These are phyloP conservation scores for Dasypogon diadema DNA, from an alignment of 2,888 invertebrate genomes.

Conservation along the genomic window DNA sequence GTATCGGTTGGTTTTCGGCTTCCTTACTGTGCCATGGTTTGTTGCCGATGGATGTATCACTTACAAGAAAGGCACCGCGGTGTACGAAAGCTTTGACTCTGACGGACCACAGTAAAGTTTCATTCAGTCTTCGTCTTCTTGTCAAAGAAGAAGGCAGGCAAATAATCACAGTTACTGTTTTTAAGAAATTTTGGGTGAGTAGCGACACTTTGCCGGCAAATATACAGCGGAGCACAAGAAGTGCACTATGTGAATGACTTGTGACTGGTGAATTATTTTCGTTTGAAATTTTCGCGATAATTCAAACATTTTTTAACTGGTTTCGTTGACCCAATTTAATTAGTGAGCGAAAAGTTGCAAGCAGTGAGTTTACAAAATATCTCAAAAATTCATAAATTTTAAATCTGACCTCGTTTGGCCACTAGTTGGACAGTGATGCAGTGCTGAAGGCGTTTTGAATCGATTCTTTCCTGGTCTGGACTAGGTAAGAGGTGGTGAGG, in stretches of 20 bases:
- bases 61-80: constrained; percentile 35
- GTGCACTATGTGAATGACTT: neutral
- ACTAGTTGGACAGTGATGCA: neutral
- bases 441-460: neutral
- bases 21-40: neutral
- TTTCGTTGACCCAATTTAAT: no score
- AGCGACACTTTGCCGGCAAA: neutral
- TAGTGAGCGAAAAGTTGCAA: no score
- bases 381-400: neutral
- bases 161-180: neutral
- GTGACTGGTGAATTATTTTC: neutral
- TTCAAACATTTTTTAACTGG: no score
- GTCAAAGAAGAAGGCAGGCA: constrained; percentile 37
- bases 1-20: neutral
- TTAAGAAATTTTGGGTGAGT: neutral
- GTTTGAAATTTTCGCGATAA: neutral
- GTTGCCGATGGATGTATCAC: constrained; percentile 36
- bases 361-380: neutral
- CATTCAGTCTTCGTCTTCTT: constrained; percentile 43
- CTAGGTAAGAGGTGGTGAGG: neutral
- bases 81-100: constrained; percentile 9
- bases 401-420: constrained; percentile 13
- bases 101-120: neutral
- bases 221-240: neutral
- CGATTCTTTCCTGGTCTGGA: neutral